These are phyloP conservation scores for Panorpa germanica DNA, from an alignment of 2,888 invertebrate genomes.

Conservation along the genomic window DNA sequence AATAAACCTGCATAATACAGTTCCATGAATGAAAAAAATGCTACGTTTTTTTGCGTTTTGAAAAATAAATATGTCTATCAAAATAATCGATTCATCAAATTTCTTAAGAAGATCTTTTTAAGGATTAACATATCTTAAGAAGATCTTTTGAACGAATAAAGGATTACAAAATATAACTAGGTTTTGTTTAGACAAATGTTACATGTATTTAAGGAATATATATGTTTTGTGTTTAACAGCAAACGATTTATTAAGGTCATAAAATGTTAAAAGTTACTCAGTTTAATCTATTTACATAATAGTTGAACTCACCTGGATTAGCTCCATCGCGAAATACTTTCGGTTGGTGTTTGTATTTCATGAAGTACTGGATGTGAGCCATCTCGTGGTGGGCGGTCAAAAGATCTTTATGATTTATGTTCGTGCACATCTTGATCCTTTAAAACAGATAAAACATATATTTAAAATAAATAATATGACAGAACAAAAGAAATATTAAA, in stretches of 20 bases:
- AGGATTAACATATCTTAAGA: too few species aligned
- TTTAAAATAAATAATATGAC: conserved; percentile 2
- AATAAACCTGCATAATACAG: too few species aligned
- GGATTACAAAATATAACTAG: too few species aligned
- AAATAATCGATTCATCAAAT: too few species aligned
- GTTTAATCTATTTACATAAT: conserved; percentile 1
- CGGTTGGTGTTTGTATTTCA: conserved; percentile 65
- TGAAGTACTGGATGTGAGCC: conserved; percentile 79
- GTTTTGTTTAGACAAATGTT: too few species aligned
- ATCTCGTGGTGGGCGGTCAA: conserved; percentile 83
- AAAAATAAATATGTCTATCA: too few species aligned
- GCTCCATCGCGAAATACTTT: conserved; percentile 81
- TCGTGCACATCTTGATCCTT: conserved; percentile 79
- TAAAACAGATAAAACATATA: conserved; percentile 16
- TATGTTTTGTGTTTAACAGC: too few species aligned
- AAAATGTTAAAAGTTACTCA: conserved; percentile 2
- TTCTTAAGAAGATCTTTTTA: too few species aligned
- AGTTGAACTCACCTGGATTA: conserved; percentile 51
- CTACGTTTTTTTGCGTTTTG: too few species aligned
- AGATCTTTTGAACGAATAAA: too few species aligned
- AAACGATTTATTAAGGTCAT: conserved; percentile 2
- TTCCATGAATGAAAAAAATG: too few species aligned
- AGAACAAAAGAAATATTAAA: conserved; percentile 2
- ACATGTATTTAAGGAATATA: too few species aligned
- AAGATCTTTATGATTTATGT: conserved; percentile 67